Conservation (phyloP, 2,113 vertebrate genomes). For the Aythya baeri region DNA sequence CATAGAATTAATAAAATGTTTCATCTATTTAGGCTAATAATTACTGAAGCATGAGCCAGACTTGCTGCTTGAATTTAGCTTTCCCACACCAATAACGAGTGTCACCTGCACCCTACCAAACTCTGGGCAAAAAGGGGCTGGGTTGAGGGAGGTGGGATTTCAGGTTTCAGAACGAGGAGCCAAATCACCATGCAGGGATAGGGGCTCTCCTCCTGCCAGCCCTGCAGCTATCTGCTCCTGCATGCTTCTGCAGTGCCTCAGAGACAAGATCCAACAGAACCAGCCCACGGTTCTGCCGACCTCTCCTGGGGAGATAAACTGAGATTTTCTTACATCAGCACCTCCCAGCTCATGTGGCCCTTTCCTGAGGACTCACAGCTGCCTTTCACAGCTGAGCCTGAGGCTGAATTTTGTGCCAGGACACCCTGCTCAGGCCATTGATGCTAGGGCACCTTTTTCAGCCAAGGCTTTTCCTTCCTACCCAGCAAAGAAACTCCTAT, state of each 20-base stretch:
- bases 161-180: neutral
- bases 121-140: neutral
- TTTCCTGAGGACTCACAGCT: neutral
- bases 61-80: neutral
- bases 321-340: too few species aligned
- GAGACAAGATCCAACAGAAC: neutral
- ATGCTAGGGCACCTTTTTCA: neutral
- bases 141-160: neutral
- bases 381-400: neutral
- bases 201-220: neutral
- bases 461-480: neutral
- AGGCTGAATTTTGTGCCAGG: neutral
- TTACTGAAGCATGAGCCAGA: neutral
- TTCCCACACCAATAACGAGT: accelerated
- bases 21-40: neutral
- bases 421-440: neutral
- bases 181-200: neutral
- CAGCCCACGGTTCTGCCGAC: neutral
- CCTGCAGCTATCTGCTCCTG: neutral
- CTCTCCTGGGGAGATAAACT: neutral
- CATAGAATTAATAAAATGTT: neutral
- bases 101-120: too few species aligned
- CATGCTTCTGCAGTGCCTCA: neutral
- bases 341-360: neutral
- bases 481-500: neutral